Evolutionary conservation across 92 coral and sea anemone genomes (phyloP).

Genomic region (Actinernus sp.): DNA sequence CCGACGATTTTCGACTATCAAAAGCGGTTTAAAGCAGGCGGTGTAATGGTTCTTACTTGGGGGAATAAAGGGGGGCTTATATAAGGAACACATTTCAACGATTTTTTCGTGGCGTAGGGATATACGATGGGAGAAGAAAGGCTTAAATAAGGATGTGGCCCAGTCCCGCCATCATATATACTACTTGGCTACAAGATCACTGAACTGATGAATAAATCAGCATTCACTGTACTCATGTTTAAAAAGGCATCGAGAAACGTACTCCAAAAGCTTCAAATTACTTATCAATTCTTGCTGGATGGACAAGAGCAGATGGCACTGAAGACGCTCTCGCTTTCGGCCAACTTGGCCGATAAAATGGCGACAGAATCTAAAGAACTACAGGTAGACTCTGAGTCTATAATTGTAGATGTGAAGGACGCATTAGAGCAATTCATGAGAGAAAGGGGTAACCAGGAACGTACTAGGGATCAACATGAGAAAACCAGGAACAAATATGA

Average conservation of each 20-base stretch:
- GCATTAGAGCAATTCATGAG: slow-evolving; percentile 53
- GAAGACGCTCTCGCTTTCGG: slow-evolving; percentile 44
- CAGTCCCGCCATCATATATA: no score
- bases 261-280: slow-evolving; percentile 49
- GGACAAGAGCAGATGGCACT: slow-evolving; percentile 75
- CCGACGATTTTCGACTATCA: no score
- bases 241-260: slow-evolving; percentile 48
- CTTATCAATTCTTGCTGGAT: slow-evolving; percentile 51
- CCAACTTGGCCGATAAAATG: slow-evolving; percentile 49
- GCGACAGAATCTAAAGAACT: slow-evolving; percentile 61
- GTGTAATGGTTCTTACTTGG: no score
- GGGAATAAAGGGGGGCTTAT: no score
- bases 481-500: background rate
- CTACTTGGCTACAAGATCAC: no score
- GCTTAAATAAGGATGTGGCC: no score
- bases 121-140: no score
- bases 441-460: slow-evolving; percentile 37
- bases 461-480: slow-evolving; percentile 1
- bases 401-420: slow-evolving; percentile 37
- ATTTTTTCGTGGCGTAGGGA: no score
- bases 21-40: no score
- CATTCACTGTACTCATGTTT: slow-evolving; percentile 62
- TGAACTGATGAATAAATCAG: no score
- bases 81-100: no score
- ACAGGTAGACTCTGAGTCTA: slow-evolving; percentile 49